Percentiles rank a stretch among this genome's conserved stretches.
Conservation (phyloP, 2,113 vertebrate species). For the Poeciliopsis retropinna region DNA sequence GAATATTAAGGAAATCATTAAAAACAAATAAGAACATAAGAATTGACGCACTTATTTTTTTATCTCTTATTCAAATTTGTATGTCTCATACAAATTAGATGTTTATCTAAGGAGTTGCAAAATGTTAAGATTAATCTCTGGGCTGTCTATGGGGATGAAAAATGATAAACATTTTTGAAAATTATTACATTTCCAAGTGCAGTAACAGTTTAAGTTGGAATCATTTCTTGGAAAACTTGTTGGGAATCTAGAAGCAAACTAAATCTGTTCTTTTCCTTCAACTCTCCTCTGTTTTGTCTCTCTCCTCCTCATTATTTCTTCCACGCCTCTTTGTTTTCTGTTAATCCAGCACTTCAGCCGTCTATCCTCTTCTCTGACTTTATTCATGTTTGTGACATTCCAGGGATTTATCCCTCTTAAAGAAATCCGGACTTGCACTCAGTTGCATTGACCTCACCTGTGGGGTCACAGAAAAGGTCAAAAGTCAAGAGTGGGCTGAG, state of each 20-base stretch:
- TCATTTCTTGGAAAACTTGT: not conserved
- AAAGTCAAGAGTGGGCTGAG: slow-evolving; percentile 5
- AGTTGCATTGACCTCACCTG: slow-evolving; percentile 38
- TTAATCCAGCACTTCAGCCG: slow-evolving; percentile 20
- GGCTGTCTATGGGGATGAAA: no score
- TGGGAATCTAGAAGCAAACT: not conserved
- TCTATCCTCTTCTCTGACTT: slow-evolving; percentile 14
- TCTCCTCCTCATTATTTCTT: slow-evolving; percentile 13
- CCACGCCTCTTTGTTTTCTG: slow-evolving; percentile 5
- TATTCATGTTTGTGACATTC: slow-evolving; percentile 19
- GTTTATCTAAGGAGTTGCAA: no score
- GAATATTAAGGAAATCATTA: no score
- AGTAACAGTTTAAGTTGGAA: not conserved
- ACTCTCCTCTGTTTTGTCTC: not conserved
- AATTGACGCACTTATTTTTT: no score
- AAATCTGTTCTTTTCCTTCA: not conserved
- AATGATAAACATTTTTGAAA: not conserved
- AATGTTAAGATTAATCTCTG: no score
- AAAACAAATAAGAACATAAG: no score
- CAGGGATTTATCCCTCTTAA: slow-evolving; percentile 25
- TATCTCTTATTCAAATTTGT: no score
- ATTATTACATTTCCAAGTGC: not conserved
- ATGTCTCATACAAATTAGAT: no score
- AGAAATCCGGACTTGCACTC: slow-evolving; percentile 4
- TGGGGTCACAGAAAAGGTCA: slow-evolving; percentile 1